Percentiles rank a stretch among this genome's conserved stretches.
Evolutionary conservation across 1,140 invertebrate species (phyloP).

Genomic region (Sycophaga agraensis): DNA sequence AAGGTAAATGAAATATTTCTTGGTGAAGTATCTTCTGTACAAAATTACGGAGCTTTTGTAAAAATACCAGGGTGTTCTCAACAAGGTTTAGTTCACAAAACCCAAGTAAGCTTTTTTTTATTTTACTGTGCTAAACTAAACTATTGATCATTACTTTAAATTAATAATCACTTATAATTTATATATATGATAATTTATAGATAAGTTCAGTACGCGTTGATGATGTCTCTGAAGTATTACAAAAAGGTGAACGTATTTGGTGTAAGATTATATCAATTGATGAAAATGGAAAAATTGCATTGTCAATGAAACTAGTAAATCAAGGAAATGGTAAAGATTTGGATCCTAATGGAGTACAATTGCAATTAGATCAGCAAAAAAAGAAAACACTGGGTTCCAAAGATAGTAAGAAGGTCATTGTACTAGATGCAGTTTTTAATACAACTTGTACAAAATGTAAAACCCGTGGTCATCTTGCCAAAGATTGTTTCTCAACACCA

Average conservation of each 20-base stretch:
- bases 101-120: conserved; percentile 40
- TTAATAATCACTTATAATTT: neutral
- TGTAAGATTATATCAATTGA: conserved; percentile 52
- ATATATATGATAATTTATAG: conserved; percentile 31
- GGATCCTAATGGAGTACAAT: conserved; percentile 54
- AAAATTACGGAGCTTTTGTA: conserved; percentile 58
- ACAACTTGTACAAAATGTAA: conserved; percentile 54
- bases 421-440: conserved; percentile 52
- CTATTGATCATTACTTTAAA: neutral
- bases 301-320: conserved; percentile 57
- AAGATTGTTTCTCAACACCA: conserved; percentile 51
- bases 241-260: conserved; percentile 52
- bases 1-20: conserved; percentile 49
- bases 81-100: conserved; percentile 51
- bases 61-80: conserved; percentile 50
- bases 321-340: conserved; percentile 54
- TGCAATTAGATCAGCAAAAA: conserved; percentile 49
- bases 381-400: conserved; percentile 36
- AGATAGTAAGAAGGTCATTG: conserved; percentile 44
- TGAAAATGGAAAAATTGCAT: conserved; percentile 53
- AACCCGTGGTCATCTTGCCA: conserved; percentile 50
- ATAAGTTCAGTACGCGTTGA: conserved; percentile 48
- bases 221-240: conserved; percentile 50
- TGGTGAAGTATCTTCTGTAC: conserved; percentile 49
- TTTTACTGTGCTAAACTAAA: neutral